Evolutionary conservation across 1,140 invertebrate species (phyloP).

Genomic region (Stegodyphus mimosarum): DNA sequence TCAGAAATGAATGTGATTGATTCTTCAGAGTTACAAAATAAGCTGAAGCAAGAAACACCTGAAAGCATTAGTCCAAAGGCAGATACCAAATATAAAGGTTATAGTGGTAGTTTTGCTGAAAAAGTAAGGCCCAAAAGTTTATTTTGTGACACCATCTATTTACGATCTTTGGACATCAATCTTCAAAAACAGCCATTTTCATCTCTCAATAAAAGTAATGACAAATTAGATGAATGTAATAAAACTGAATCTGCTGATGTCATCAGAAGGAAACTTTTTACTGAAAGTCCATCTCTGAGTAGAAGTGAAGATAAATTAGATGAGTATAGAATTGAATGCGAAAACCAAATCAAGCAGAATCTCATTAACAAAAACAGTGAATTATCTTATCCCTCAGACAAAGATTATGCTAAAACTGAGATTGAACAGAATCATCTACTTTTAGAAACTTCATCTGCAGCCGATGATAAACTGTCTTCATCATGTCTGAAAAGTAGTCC

Average conservation of each 20-base stretch:
- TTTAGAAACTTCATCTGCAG: background rate
- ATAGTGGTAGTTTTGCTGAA: slow-evolving; percentile 62
- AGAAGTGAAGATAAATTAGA: background rate
- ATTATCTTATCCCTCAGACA: too few relatives aligned
- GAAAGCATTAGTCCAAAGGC: slow-evolving; percentile 14
- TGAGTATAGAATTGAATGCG: background rate
- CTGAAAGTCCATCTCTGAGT: background rate
- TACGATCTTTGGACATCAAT: slow-evolving; percentile 62
- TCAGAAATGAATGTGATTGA: background rate
- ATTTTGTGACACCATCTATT: slow-evolving; percentile 61
- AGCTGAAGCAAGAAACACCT: background rate
- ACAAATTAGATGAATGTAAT: slow-evolving; percentile 47
- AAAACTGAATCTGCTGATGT: slow-evolving; percentile 11
- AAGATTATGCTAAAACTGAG: background rate
- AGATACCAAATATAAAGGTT: slow-evolving; percentile 59
- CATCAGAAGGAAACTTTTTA: slow-evolving; percentile 32
- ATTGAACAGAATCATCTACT: background rate
- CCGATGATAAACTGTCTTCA: background rate
- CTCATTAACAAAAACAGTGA: background rate
- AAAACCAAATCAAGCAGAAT: too few relatives aligned
- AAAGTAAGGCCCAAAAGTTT: slow-evolving; percentile 62
- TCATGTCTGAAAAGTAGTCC: background rate
- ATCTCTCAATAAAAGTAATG: slow-evolving; percentile 58
- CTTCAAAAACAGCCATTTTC: slow-evolving; percentile 62
- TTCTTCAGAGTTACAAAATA: background rate